These are phyloP conservation scores for Melieria picta DNA, from an alignment of 2,888 invertebrate genomes.

Conservation along the genomic window DNA sequence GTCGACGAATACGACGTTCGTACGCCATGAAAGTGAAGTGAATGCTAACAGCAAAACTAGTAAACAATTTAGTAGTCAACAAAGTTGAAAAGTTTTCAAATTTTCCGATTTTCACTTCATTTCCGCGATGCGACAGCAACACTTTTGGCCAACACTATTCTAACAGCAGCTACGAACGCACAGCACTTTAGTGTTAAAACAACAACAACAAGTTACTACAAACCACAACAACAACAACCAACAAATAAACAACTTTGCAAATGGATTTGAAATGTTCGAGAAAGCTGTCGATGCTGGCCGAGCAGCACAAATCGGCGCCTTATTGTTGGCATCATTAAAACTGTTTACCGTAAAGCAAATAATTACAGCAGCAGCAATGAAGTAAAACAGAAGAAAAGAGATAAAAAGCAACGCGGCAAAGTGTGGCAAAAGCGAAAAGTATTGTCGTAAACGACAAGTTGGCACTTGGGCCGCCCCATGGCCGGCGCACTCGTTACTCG, in stretches of 20 bases:
- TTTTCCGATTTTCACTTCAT: slow-evolving; percentile 16
- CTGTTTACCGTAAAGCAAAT: slow-evolving; percentile 3
- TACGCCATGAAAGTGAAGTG: not conserved
- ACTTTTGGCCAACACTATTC: too few relatives aligned
- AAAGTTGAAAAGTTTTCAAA: slow-evolving; percentile 15
- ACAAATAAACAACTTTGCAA: not conserved
- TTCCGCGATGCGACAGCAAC: not conserved
- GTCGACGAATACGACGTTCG: too few relatives aligned
- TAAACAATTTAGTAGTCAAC: slow-evolving; percentile 4
- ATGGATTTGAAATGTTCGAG: not conserved
- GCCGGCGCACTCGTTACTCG: too few relatives aligned
- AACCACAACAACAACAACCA: not conserved
- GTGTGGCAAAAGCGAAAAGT: not conserved
- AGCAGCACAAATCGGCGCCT: slow-evolving; percentile 3
- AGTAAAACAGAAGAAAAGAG: not conserved
- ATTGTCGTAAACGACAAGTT: too few relatives aligned
- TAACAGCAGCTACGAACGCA: too few relatives aligned
- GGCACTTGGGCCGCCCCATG: too few relatives aligned
- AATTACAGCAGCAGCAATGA: not conserved
- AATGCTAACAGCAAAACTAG: not conserved
- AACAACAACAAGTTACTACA: not conserved
- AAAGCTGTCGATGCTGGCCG: not conserved
- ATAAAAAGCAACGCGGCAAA: not conserved
- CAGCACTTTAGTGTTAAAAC: too few relatives aligned
- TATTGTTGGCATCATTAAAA: slow-evolving; percentile 16